These are phyloP conservation scores for Sesamia nonagrioides DNA, from an alignment of 1,140 invertebrate genomes.

Conservation along the genomic window DNA sequence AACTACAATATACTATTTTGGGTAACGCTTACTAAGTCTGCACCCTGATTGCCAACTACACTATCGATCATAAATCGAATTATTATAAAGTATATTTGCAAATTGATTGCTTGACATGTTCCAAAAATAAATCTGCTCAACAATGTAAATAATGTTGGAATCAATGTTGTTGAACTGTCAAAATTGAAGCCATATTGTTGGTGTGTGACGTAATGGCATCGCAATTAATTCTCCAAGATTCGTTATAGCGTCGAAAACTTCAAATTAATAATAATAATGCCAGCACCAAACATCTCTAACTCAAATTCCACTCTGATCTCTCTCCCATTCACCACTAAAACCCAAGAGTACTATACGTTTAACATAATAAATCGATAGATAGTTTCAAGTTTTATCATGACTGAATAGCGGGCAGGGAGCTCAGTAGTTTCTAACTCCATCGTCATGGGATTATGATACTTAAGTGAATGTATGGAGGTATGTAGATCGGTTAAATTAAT, in stretches of 20 bases:
- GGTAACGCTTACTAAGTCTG: too few species aligned
- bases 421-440: conserved; percentile 43
- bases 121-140: too few species aligned
- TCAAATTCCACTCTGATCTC: conserved; percentile 21
- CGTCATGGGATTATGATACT: conserved; percentile 29
- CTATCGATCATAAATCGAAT: too few species aligned
- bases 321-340: neutral
- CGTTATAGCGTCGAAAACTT: neutral
- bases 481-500: conserved; percentile 30
- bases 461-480: conserved; percentile 45
- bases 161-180: too few species aligned
- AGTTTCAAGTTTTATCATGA: conserved; percentile 39
- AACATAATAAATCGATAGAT: conserved; percentile 53
- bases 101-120: too few species aligned
- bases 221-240: too few species aligned
- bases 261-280: neutral
- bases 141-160: too few species aligned
- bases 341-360: conserved; percentile 49
- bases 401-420: conserved; percentile 38
- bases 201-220: too few species aligned
- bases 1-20: too few species aligned
- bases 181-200: too few species aligned
- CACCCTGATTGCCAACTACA: too few species aligned
- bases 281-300: neutral
- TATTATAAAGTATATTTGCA: too few species aligned